Evolutionary conservation across 1,140 invertebrate genomes (phyloP).

Genomic region (Pseudomyrmex sp.): DNA sequence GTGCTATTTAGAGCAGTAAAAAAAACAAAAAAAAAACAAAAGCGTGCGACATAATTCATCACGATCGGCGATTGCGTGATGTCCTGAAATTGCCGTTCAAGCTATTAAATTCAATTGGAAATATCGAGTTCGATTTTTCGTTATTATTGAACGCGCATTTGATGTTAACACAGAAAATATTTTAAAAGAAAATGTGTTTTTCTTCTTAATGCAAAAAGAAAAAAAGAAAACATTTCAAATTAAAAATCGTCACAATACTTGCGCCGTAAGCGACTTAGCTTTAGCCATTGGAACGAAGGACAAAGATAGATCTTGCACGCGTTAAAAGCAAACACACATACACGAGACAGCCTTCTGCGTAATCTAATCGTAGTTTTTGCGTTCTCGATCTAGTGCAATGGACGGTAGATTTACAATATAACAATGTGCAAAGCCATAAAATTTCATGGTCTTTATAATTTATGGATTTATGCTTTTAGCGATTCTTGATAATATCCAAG

Average conservation of each 20-base stretch:
- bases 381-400: neutral
- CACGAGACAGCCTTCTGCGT: neutral
- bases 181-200: neutral
- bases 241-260: neutral
- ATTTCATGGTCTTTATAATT: conserved; percentile 13
- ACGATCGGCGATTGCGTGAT: neutral
- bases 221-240: neutral
- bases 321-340: neutral
- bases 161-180: neutral
- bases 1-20: conserved; percentile 25
- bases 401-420: neutral
- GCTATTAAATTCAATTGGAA: conserved; percentile 1
- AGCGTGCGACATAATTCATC: neutral
- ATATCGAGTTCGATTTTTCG: neutral
- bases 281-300: neutral
- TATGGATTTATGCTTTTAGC: conserved; percentile 9
- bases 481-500: conserved; percentile 20
- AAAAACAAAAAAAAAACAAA: neutral
- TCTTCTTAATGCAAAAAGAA: neutral
- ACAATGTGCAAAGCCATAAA: neutral
- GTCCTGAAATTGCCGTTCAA: neutral
- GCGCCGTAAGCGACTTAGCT: no score
- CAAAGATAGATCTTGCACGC: conserved; percentile 9
- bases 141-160: neutral
- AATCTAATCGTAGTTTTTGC: conserved; percentile 8